Evolutionary conservation across 2,113 vertebrate genomes (phyloP), one percentile per base, ranked within the genome.

Genomic region (Odocoileus hemionus): DNA sequence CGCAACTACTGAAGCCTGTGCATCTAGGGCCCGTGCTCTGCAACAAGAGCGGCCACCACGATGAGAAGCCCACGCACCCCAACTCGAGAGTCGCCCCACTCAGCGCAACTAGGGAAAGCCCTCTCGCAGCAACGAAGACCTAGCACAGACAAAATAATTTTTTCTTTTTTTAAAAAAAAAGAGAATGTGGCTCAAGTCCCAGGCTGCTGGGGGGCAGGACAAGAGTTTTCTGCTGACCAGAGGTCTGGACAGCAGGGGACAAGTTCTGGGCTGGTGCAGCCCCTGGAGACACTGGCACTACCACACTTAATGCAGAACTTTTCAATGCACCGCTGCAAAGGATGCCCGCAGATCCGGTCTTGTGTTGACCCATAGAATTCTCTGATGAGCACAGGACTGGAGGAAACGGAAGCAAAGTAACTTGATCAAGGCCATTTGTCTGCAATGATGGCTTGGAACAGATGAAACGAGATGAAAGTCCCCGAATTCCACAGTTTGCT

Each of bases 391-490:
- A 1, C 1, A 7, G 43, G 94, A 8, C 39, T 3, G 0, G 12
- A 8, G 16, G 78, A 92, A 94, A 43, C 8, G 92, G 83, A 90
- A 85, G 82, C 1, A 0, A 30, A 17, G 64, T 16, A 30, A 93
- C 93, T 93, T 57, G 96, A n/a, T 43, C 6, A 9, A 93, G 92
- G 95, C 80, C 10, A 52, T 91, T 55, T 61, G 94, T 4, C 7
- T 30, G 52, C 89, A n/a, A 0, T 26, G 89, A 25, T 55, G 94
- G 89, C n/a, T 95, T 39, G 30, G 97, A 95, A 95, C 54, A 86
- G 94, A 70, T 12, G 97, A 96, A 93, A 97, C 36, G 58, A 97
- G 96, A 95, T 96, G 64, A 97, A 86, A 97, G 87, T 86, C 83
- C 7, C 98, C 14, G 0, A 13, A 97, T 95, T 89, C 97, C 91